These are phyloP conservation scores for Colinus virginianus DNA, from an alignment of 2,113 vertebrate genomes.

Conservation along the genomic window DNA sequence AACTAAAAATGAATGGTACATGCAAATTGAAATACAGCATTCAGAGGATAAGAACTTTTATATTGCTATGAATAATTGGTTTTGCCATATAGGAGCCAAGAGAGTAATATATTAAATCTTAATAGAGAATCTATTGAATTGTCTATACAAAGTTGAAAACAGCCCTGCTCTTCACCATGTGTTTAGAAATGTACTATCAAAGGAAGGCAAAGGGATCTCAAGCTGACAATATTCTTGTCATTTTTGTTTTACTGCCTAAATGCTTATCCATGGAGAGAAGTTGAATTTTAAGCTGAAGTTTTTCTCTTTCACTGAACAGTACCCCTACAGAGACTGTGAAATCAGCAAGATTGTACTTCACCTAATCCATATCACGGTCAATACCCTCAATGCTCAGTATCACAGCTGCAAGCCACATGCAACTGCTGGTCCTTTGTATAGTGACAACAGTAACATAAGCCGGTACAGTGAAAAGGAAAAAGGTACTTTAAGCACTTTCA, in stretches of 20 bases:
- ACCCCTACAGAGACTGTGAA: constrained; percentile 97
- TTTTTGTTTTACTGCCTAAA: constrained; percentile 46
- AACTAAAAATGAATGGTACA: background rate
- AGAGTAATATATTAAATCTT: background rate
- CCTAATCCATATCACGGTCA: constrained; percentile 97
- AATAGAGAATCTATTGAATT: background rate
- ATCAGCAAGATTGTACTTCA: constrained; percentile 95
- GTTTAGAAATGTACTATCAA: background rate
- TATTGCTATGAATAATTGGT: background rate
- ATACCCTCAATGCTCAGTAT: constrained; percentile 97
- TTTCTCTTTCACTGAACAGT: constrained; percentile 79
- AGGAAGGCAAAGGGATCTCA: background rate
- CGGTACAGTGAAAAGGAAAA: constrained; percentile 99
- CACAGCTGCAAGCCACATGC: constrained; percentile 98
- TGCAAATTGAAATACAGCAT: background rate
- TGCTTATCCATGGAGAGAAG: constrained; percentile 31
- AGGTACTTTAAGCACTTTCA: constrained; percentile 78
- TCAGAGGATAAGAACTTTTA: background rate
- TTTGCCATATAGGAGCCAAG: background rate
- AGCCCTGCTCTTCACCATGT: background rate
- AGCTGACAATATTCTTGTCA: background rate
- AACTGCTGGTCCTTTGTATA: constrained; percentile 94
- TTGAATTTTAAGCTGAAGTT: constrained; percentile 39
- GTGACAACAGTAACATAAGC: constrained; percentile 97
- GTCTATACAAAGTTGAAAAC: background rate